These are phyloP conservation scores for Macrochelys suwanniensis DNA, from an alignment of 2,797 vertebrate species.

Conservation along the genomic window DNA sequence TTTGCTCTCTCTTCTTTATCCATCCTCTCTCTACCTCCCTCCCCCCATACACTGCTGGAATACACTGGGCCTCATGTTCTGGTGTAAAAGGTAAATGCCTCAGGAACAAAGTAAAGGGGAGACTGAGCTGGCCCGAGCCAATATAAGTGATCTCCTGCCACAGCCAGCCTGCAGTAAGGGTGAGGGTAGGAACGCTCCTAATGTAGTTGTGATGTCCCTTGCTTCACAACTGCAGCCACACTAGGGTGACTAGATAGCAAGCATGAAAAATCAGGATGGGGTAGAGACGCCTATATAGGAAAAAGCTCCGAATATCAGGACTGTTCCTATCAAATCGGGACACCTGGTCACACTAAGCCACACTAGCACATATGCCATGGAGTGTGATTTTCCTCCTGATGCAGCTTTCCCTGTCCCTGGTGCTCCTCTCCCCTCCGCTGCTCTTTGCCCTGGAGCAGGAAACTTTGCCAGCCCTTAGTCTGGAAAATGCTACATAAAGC, in stretches of 20 bases:
- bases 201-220: not conserved
- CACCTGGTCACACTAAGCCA: not conserved
- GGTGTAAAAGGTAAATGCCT: not conserved
- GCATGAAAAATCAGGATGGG: too few species aligned
- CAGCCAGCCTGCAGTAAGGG: constrained; percentile 9
- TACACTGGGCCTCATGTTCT: not conserved
- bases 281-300: too few species aligned
- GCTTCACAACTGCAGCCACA: not conserved
- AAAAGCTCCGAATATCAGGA: too few species aligned
- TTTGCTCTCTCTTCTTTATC: not conserved
- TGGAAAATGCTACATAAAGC: not conserved
- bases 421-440: constrained; percentile 14
- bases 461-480: not conserved
- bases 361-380: not conserved
- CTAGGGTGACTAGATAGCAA: too few species aligned
- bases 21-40: not conserved
- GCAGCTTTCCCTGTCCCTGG: not conserved
- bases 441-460: not conserved
- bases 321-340: too few species aligned
- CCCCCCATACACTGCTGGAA: fast-evolving
- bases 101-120: constrained; percentile 1
- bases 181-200: constrained; percentile 15
- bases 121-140: not conserved
- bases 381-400: constrained; percentile 6
- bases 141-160: not conserved